phyloP scores from a whole-genome alignment of 1,140 invertebrate genomes.

The Cyclina sinensis region DNA sequence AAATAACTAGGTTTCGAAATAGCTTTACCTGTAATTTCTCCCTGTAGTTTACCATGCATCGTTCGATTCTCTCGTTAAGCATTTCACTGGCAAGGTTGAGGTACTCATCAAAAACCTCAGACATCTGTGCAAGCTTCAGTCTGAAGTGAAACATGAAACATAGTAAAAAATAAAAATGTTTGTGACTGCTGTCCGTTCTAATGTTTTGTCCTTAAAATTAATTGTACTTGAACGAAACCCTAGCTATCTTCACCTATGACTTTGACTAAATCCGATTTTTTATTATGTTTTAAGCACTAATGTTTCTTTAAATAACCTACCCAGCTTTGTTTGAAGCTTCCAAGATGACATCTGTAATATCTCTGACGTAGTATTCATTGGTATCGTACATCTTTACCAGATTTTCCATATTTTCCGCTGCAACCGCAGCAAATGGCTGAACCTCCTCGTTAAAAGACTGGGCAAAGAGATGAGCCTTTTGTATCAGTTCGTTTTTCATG shows the following conservation, averaged over 20 bases:
- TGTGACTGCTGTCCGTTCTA: no score
- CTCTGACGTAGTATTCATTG: constrained; percentile 48
- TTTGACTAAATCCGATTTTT: no score
- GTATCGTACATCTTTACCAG: constrained; percentile 39
- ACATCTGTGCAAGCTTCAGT: neutral
- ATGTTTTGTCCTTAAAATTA: no score
- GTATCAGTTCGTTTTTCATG: neutral
- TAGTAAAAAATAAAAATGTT: no score
- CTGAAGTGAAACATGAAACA: neutral
- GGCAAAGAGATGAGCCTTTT: constrained; percentile 8
- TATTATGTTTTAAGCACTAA: no score
- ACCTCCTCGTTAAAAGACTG: constrained; percentile 22
- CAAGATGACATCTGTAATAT: constrained; percentile 26
- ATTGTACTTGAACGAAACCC: no score
- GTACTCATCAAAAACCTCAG: neutral
- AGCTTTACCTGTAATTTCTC: neutral
- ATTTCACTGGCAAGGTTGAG: neutral
- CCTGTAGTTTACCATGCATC: neutral
- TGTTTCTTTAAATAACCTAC: no score
- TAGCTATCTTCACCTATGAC: no score
- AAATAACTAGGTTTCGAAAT: no score
- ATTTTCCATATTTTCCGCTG: neutral
- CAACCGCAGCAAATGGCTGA: neutral
- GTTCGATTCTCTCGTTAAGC: neutral
- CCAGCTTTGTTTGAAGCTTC: no score